Conservation (phyloP, 1,140 invertebrate species). For the Cardiocondyla obscurior region DNA sequence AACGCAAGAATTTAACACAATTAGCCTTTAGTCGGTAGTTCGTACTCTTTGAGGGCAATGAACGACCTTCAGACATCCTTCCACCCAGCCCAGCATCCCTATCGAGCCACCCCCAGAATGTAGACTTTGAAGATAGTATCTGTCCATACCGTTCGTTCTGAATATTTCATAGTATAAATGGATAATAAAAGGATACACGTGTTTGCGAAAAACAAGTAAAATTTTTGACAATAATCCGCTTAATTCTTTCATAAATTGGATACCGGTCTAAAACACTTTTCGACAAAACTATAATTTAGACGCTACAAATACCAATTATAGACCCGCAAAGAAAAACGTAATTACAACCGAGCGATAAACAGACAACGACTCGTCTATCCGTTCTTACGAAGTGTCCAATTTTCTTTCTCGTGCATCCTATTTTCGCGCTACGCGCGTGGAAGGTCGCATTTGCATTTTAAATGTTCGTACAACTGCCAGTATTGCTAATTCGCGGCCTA, state of each 20-base stretch:
- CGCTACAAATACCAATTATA: no score
- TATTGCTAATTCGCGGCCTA: constrained; percentile 9
- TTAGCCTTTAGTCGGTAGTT: not conserved
- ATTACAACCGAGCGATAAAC: no score
- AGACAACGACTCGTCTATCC: no score
- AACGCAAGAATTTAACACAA: not conserved
- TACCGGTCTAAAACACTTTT: not conserved
- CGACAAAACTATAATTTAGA: not conserved
- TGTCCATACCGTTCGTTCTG: not conserved
- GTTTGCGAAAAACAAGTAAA: not conserved
- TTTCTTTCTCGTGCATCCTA: not conserved
- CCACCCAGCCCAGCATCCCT: constrained; percentile 2
- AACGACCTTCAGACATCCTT: constrained; percentile 48
- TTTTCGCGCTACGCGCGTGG: not conserved
- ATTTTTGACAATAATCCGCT: not conserved
- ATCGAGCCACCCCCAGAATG: not conserved
- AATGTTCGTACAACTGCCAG: not conserved
- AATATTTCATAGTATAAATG: constrained; percentile 13
- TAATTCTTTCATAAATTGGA: not conserved
- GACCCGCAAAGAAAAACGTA: no score
- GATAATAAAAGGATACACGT: not conserved
- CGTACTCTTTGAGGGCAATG: not conserved
- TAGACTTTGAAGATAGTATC: not conserved
- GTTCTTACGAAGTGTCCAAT: no score
- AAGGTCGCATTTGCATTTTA: not conserved